Percentiles rank a stretch among this genome's conserved stretches.
Evolutionary conservation across 2,888 invertebrate genomes (phyloP).

Genomic region (Calameuta filiformis): DNA sequence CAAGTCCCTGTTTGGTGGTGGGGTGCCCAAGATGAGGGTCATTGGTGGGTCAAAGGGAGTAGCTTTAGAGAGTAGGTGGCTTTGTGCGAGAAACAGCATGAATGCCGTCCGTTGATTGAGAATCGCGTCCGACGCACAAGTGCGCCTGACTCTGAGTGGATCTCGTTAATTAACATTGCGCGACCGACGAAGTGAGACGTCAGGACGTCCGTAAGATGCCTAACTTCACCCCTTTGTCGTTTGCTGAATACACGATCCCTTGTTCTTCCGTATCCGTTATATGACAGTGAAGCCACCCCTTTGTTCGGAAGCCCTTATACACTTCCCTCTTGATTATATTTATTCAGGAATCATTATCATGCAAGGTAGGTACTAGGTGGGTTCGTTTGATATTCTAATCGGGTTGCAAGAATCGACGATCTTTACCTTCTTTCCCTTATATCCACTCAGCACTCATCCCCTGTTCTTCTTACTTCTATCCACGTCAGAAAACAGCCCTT

Average conservation of each 20-base stretch:
- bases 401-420: constrained; percentile 32
- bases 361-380: constrained; percentile 37
- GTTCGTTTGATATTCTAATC: constrained; percentile 58
- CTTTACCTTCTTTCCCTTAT: constrained; percentile 11
- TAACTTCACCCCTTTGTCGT: constrained; percentile 10
- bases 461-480: constrained; percentile 1
- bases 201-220: constrained; percentile 38
- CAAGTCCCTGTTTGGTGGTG: not conserved
- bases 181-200: constrained; percentile 56
- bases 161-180: constrained; percentile 63
- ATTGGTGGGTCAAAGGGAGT: not conserved
- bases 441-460: not conserved
- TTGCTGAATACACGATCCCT: not conserved
- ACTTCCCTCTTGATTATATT: constrained; percentile 55
- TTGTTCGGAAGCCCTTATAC: constrained; percentile 32
- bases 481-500: not conserved
- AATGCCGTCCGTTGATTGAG: constrained; percentile 61
- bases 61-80: constrained; percentile 12
- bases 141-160: constrained; percentile 26
- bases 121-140: constrained; percentile 43
- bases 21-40: not conserved
- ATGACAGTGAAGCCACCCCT: constrained; percentile 27
- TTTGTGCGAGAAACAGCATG: constrained; percentile 45
- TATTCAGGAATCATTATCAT: constrained; percentile 53
- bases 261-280: not conserved